Percentiles rank a stretch among this genome's conserved stretches.
phyloP scores from a whole-genome alignment of 2,888 invertebrate genomes.

The Mantis religiosa region DNA sequence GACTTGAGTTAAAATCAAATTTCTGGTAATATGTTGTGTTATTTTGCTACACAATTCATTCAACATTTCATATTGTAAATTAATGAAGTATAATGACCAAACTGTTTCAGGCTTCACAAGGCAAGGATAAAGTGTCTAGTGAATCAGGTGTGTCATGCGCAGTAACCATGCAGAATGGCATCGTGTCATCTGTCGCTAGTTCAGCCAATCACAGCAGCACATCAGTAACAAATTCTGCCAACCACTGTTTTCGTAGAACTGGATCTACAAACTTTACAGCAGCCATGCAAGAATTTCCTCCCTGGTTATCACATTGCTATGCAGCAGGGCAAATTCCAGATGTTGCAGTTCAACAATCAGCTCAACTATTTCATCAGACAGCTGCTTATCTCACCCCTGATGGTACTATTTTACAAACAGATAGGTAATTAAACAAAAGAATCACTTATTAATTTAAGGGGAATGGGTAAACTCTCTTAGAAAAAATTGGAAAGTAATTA shows the following conservation, averaged over 20 bases:
- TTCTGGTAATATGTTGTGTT: too few species aligned
- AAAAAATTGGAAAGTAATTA: too few species aligned
- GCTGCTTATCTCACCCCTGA: conserved; percentile 12
- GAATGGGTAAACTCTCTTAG: too few species aligned
- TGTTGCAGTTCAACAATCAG: neutral
- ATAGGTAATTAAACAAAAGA: neutral
- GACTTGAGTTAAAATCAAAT: too few species aligned
- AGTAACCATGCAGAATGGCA: neutral
- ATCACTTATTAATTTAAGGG: neutral
- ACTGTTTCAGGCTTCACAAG: neutral
- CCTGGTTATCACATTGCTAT: conserved; percentile 9
- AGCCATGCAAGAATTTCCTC: conserved; percentile 2
- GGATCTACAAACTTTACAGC: neutral
- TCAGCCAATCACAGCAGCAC: neutral
- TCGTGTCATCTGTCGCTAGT: neutral
- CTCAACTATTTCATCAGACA: conserved; percentile 1
- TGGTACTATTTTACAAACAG: neutral
- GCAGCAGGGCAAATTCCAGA: neutral
- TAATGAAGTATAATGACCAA: too few species aligned
- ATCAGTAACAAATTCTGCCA: neutral
- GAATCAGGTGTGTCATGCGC: neutral
- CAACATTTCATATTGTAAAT: too few species aligned
- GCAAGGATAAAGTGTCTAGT: neutral
- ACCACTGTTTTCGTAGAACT: neutral
- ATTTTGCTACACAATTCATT: too few species aligned